phyloP scores from a whole-genome alignment of 2,797 vertebrate genomes.

The Intellagama lesueurii region DNA sequence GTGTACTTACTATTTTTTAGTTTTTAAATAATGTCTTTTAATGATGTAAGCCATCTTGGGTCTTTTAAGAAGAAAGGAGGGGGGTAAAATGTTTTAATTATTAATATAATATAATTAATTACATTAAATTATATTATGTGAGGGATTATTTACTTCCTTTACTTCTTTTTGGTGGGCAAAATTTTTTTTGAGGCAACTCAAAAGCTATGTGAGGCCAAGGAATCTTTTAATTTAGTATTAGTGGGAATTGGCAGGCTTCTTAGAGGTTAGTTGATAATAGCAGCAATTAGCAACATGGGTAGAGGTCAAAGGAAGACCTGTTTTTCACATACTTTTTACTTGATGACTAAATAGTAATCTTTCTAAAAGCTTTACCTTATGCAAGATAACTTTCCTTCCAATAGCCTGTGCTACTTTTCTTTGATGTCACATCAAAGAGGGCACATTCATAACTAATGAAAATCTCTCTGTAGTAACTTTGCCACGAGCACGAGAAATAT shows the following conservation, averaged over 20 bases:
- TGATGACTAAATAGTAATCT: background rate
- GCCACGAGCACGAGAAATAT: background rate
- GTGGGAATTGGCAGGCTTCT: background rate
- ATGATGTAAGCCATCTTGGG: no score
- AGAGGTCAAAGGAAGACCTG: background rate
- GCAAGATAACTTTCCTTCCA: background rate
- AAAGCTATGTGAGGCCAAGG: background rate
- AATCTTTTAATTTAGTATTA: background rate
- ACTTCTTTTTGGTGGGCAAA: constrained; percentile 52
- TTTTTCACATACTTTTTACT: background rate
- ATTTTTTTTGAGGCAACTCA: constrained; percentile 39
- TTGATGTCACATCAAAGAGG: background rate
- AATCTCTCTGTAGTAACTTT: background rate
- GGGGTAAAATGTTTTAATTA: no score
- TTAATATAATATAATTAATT: no score
- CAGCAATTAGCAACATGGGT: background rate
- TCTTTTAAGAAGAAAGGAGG: no score
- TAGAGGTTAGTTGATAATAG: background rate
- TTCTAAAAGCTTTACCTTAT: background rate
- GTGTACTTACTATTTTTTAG: no score
- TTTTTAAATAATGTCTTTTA: no score
- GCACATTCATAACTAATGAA: background rate
- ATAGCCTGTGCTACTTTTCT: background rate
- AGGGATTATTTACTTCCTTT: constrained; percentile 55
- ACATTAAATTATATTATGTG: constrained; percentile 20